Base-by-base conservation (phyloP, 2,888 invertebrate species). In the Salpingus planirostris region DNA sequence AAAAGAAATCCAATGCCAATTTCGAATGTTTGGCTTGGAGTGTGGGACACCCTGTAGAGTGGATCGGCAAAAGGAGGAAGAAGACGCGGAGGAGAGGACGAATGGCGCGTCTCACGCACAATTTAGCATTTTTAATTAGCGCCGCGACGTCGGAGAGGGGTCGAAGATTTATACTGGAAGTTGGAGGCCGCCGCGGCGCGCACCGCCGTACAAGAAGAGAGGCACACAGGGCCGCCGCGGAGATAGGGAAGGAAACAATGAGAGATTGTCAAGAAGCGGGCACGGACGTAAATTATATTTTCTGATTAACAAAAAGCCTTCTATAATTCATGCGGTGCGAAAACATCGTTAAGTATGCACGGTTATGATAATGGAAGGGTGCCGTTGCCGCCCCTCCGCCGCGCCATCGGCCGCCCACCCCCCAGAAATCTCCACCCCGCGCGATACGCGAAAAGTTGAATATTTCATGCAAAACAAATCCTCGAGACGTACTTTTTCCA, bases 71-170 rank as follows among this genome's bases (percentile, higher is more conserved):
- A 51, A 50, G 48, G 51, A 50, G 50, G 44, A 44, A 39, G 47
- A 49, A 43, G 51, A 52, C 38, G 26, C 3, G 26, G n/a, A n/a
- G n/a, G n/a, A n/a, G n/a, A n/a, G n/a, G n/a, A n/a, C n/a, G n/a
- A n/a, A n/a, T n/a, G n/a, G 11, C 13, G 35, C 42, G 51, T 58
- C 57, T 59, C 54, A 59, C 59, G 58, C 57, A 54, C 62, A 62
- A 62, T 62, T 62, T 60, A 62, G 59, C 60, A 61, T 60, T 61
- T 60, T 62, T 62, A 62, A 62, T 62, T 62, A 62, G 60, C 53
- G 52, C 41, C 39, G 11, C 27, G 42, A 36, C n/a, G n/a, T n/a
- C n/a, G n/a, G n/a, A n/a, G 50, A 45, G 54, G 50, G 53, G 58
- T 50, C 35, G 54, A 59, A 59, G 59, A 59, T 60, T 59, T 60